Evolutionary conservation across 2,888 invertebrate genomes (phyloP), one percentile per base, ranked within the genome.

Genomic region (Oscheius sp.): DNA sequence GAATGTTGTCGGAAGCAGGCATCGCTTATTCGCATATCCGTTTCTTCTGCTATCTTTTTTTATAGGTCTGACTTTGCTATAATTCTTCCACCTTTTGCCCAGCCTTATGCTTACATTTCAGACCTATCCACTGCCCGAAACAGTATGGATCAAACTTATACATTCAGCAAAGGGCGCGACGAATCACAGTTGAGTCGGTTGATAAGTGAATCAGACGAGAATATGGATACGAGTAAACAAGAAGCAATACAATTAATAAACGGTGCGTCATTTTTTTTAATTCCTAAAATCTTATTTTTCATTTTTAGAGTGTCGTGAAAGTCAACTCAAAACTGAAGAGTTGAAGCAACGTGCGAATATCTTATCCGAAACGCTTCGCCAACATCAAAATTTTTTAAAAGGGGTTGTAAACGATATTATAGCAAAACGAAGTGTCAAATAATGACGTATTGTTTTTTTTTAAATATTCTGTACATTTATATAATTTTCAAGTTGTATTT

Each of bases 11-110:
- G 59, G 59, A 59, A 59, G 44, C 24, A 59, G 44, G 41, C 59
- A 41, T 26, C 59, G 44, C 44, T 59, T 41, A 59, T 59, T 41
- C 59, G 41, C 14, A 44, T 59, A 28, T 59, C 59, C 59, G 41
- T 22, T 12, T 17, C 3, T 17, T 3, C 12, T n/a, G n/a, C n/a
- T n/a, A n/a, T n/a, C n/a, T n/a, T n/a, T n/a, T n/a, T n/a, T n/a
- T n/a, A n/a, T n/a, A n/a, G n/a, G n/a, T n/a, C n/a, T n/a, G n/a
- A n/a, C n/a, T n/a, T n/a, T n/a, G n/a, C n/a, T n/a, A n/a, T n/a
- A n/a, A n/a, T n/a, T n/a, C n/a, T n/a, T n/a, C n/a, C n/a, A n/a
- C n/a, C n/a, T n/a, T n/a, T n/a, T n/a, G n/a, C n/a, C n/a, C n/a
- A n/a, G n/a, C n/a, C n/a, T n/a, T n/a, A n/a, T n/a, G n/a, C n/a